Percentiles rank a stretch among this genome's conserved stretches.
phyloP scores from a whole-genome alignment of 2,888 invertebrate species.

The Clitarchus hookeri region DNA sequence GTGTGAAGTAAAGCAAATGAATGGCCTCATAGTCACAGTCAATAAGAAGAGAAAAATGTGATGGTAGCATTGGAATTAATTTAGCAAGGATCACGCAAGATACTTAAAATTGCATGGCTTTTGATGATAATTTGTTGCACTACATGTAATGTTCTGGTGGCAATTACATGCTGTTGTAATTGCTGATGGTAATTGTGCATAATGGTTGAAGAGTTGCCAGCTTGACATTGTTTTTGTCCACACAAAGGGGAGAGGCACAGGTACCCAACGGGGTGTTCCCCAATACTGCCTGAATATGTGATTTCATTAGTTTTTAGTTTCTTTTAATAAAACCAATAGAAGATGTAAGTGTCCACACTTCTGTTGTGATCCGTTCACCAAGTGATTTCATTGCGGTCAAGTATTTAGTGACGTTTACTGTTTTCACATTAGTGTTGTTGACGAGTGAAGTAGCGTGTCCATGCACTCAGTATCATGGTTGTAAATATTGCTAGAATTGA shows the following conservation, averaged over 20 bases:
- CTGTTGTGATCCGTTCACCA: neutral
- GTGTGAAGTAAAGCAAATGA: neutral
- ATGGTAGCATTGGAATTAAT: neutral
- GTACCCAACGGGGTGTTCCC: conserved; percentile 38
- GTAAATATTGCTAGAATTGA: neutral
- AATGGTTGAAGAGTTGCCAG: conserved; percentile 16
- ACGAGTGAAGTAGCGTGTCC: neutral
- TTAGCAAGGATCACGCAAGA: conserved; percentile 17
- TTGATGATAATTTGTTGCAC: conserved; percentile 35
- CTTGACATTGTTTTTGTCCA: conserved; percentile 23
- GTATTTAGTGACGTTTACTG: neutral
- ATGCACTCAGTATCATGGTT: neutral
- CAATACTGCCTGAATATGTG: conserved; percentile 29
- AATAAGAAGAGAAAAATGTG: neutral
- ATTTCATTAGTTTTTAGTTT: conserved; percentile 29
- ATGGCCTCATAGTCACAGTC: neutral
- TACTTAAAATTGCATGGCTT: conserved; percentile 40
- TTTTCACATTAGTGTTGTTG: neutral
- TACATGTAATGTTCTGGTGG: conserved; percentile 28
- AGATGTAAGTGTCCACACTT: conserved; percentile 40
- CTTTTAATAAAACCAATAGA: conserved; percentile 22
- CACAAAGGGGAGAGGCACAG: conserved; percentile 36
- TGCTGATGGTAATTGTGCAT: neutral
- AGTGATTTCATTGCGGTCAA: neutral
- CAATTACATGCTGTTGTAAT: conserved; percentile 16